Evolutionary conservation across 2,797 vertebrate genomes (phyloP).

Genomic region (Botia almorhae): DNA sequence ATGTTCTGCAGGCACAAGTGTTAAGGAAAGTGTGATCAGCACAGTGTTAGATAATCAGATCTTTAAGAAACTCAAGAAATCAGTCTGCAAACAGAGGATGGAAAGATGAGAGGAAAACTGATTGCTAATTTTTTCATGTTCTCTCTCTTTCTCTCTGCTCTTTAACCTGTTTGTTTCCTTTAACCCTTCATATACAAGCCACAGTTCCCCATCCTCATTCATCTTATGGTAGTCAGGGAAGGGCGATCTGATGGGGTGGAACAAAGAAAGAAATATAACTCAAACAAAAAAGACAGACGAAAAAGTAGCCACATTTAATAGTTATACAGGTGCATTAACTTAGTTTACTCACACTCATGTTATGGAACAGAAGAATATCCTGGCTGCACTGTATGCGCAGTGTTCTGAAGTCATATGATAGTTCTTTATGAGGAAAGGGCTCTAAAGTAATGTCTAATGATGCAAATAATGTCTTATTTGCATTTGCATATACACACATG

Average conservation of each 20-base stretch:
- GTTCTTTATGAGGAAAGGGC: too few relatives aligned
- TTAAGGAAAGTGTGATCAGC: conserved; percentile 1
- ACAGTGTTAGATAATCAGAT: conserved; percentile 2
- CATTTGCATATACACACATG: too few relatives aligned
- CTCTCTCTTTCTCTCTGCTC: conserved; percentile 57
- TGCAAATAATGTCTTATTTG: too few relatives aligned
- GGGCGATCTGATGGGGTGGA: conserved; percentile 88
- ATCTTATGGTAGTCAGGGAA: conserved; percentile 91
- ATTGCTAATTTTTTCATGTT: neutral
- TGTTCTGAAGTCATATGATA: too few relatives aligned
- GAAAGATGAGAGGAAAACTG: conserved; percentile 17
- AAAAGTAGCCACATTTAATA: conserved; percentile 18
- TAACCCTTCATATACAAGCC: conserved; percentile 99
- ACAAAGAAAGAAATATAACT: conserved; percentile 73
- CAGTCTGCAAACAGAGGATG: conserved; percentile 12
- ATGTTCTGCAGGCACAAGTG: conserved; percentile 1
- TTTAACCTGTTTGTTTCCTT: conserved; percentile 98
- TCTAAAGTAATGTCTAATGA: too few relatives aligned
- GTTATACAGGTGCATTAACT: neutral
- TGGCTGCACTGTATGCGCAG: too few relatives aligned
- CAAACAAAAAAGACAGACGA: conserved; percentile 70
- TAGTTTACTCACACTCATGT: neutral
- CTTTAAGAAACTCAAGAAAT: neutral
- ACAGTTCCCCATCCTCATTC: conserved; percentile 99
- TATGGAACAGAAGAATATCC: neutral